These are phyloP conservation scores for Drosophila maculinotata DNA, from an alignment of 2,888 invertebrate species.

Conservation along the genomic window DNA sequence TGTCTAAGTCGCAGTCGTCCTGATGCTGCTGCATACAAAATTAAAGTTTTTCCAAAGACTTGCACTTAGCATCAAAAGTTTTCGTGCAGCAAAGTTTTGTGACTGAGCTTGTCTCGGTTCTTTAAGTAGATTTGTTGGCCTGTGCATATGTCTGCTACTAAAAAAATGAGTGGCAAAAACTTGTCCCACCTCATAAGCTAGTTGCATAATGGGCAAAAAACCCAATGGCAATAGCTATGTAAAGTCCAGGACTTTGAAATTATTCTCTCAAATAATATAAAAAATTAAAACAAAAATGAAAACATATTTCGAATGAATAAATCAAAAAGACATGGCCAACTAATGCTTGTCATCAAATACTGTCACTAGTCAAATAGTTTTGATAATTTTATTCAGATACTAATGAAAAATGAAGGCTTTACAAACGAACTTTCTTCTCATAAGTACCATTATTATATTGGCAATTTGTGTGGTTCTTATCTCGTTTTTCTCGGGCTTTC, in stretches of 20 bases:
- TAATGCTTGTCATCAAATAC: no score
- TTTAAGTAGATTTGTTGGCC: slow-evolving; percentile 68
- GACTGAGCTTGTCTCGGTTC: slow-evolving; percentile 47
- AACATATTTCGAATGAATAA: no score
- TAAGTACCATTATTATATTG: slow-evolving; percentile 12
- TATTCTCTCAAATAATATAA: no score
- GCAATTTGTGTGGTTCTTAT: not conserved
- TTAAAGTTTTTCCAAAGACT: slow-evolving; percentile 64
- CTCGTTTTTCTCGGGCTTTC: slow-evolving; percentile 47
- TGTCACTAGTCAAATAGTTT: not conserved
- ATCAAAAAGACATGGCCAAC: no score
- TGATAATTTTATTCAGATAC: not conserved
- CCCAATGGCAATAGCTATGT: no score
- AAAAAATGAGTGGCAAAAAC: slow-evolving; percentile 17
- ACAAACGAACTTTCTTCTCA: slow-evolving; percentile 8
- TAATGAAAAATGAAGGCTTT: not conserved
- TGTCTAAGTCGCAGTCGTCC: slow-evolving; percentile 45
- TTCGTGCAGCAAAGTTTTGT: slow-evolving; percentile 53
- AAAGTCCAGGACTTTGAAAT: no score
- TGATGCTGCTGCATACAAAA: slow-evolving; percentile 35
- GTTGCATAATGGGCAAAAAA: no score
- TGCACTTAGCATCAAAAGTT: slow-evolving; percentile 71
- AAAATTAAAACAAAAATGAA: no score
- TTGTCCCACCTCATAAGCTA: not conserved
- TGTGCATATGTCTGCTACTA: slow-evolving; percentile 54